Base-by-base conservation (phyloP, 2,888 invertebrate species). In the Diaphora mendica region DNA sequence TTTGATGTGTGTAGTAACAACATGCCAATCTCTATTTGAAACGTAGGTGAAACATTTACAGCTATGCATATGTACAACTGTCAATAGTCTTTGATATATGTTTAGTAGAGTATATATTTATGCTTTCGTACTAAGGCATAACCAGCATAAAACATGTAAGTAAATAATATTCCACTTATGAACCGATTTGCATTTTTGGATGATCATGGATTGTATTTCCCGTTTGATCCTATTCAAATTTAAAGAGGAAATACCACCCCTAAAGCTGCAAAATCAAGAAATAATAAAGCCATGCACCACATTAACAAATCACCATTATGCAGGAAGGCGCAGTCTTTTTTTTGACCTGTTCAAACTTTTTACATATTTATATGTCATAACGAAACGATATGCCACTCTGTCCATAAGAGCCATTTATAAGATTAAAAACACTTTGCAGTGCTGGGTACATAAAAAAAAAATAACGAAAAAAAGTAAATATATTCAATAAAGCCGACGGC, bases 401-500 rank as follows among this genome's bases (percentile, higher is more conserved):
- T 51, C 23, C 17, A 48, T 20, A 7, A 20, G 48, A n/a, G n/a
- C n/a, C n/a, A n/a, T n/a, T n/a, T n/a, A n/a, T n/a, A n/a, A n/a
- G n/a, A n/a, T n/a, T n/a, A n/a, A n/a, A n/a, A n/a, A n/a, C n/a
- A n/a, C 2, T 23, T 51, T 51, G 15, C 51, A 51, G 51, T 7
- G 2, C 20, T 20, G 23, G 51, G n/a, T 55, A 55, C n/a, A n/a
- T n/a, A 55, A n/a, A n/a, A 23, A 55, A 55, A 55, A 55, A 62
- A 7, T 1, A 62, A 17, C 1, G 30, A 62, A 62, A 7, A 62
- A 62, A 5, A 15, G 13, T 3, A 59, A 59, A 26, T 4, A 62
- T n/a, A n/a, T n/a, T n/a, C n/a, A n/a, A 17, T 30, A 79, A 73
- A 85, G 79, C 72, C 77, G 79, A 72, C 82, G 73, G 73, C 77